Percentiles rank a stretch among this genome's conserved stretches.
Conservation (phyloP, 92 coral and sea anemone species). For the Nematostella vectensis region DNA sequence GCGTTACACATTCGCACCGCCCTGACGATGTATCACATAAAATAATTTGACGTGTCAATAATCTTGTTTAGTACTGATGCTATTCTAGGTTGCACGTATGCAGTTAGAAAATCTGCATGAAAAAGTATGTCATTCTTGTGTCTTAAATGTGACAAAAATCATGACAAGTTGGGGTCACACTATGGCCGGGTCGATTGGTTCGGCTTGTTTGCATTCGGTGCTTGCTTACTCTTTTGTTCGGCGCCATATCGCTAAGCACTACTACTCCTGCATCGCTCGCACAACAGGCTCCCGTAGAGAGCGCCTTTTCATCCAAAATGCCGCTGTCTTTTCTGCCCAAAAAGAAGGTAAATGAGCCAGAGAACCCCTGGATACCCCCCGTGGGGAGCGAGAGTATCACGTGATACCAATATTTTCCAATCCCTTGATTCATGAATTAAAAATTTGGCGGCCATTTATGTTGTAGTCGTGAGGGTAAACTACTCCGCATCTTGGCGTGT, state of each 20-base stretch:
- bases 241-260: slow-evolving; percentile 1
- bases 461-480: slow-evolving; percentile 42
- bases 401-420: slow-evolving; percentile 43
- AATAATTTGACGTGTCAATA: no score
- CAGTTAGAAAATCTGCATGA: no score
- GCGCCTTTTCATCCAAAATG: neutral
- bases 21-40: no score
- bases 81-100: no score
- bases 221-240: slow-evolving; percentile 1
- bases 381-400: slow-evolving; percentile 29
- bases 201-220: no score
- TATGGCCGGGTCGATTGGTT: no score
- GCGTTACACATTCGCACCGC: no score
- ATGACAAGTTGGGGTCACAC: no score
- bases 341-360: neutral
- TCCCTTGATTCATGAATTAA: slow-evolving; percentile 69
- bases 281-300: neutral
- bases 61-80: no score
- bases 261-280: neutral
- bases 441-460: slow-evolving; percentile 95
- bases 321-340: neutral
- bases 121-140: no score
- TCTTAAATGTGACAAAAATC: no score
- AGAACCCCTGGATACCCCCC: neutral
- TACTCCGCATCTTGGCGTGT: slow-evolving; percentile 14